Evolutionary conservation across 2,888 invertebrate genomes (phyloP), one percentile per base, ranked within the genome.

Genomic region (Tanypteryx hageni): DNA sequence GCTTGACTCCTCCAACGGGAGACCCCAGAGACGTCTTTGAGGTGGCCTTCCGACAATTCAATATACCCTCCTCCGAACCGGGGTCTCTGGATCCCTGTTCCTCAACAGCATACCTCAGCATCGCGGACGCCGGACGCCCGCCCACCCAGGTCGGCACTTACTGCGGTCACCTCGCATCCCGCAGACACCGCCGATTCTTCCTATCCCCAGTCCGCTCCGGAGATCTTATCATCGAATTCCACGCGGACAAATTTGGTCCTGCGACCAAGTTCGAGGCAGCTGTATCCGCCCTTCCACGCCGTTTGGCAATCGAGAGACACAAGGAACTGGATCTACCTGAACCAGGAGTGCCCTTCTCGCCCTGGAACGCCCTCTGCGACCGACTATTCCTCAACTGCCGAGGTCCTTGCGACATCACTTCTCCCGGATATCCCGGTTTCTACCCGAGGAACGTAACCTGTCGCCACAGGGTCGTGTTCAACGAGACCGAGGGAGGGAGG

Each of bases 401-500:
- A 3, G 91, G 91, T 16, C 76, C 76, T 9, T 92, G 91, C 18
- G 91, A 92, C 44, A 92, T 92, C 16, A 92, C 91, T 16, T 92
- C 91, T 5, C 91, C 91, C 5, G 91, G 91, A 10, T 92, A 27
- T 61, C 91, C 91, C 7, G 91, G 91, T 13, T 92, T 92, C 44
- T 92, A 92, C 76, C 91, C 64, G 56, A 44, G 91, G 76, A 92
- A 92, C 64, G n/a, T 92, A 10, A 92, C 91, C 16, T 92, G 91
- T 31, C 64, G 76, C n/a, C 76, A 92, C 57, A 56, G 57, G n/a
- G 91, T 92, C 10, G 64, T 92, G 13, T 92, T 61, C 91, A 92
- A 92, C 91, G 91, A 92, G 56, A 68, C 91, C 2, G 57, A 56
- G 56, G 83, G 83, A 56, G 83, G 83, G 18, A 59, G 64, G 76